phyloP scores from a whole-genome alignment of 2,113 vertebrate species.

The Caloenas nicobarica region DNA sequence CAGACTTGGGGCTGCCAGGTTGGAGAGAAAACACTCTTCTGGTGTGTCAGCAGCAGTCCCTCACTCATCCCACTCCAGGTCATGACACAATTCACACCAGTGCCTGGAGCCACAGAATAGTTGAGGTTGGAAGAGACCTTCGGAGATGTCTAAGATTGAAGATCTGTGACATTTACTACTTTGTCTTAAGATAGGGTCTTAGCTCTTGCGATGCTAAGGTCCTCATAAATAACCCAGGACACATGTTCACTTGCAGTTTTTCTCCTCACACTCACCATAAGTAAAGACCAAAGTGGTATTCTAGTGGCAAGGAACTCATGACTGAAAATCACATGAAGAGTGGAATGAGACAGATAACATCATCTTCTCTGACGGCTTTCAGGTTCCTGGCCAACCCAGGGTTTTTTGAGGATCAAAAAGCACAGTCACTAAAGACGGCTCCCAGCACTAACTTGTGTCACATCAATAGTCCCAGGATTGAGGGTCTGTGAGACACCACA shows the following conservation, averaged over 20 bases:
- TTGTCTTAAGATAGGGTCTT: background rate
- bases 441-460: background rate
- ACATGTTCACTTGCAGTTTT: background rate
- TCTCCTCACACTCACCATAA: fast-evolving
- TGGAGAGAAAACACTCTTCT: background rate
- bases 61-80: background rate
- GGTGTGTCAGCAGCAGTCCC: background rate
- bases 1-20: background rate
- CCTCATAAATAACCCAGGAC: background rate
- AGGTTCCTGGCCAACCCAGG: background rate
- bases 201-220: background rate
- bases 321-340: background rate
- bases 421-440: background rate
- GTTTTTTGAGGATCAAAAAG: background rate
- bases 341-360: background rate
- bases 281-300: background rate
- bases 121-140: fast-evolving
- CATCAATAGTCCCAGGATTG: fast-evolving
- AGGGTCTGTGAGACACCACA: background rate
- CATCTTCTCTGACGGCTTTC: background rate
- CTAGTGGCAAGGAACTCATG: background rate
- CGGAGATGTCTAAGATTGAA: fast-evolving
- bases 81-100: background rate
- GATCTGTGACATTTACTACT: background rate
- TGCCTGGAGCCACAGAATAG: background rate